Conservation (phyloP, 2,797 vertebrate genomes). For the Cygnus olor region DNA sequence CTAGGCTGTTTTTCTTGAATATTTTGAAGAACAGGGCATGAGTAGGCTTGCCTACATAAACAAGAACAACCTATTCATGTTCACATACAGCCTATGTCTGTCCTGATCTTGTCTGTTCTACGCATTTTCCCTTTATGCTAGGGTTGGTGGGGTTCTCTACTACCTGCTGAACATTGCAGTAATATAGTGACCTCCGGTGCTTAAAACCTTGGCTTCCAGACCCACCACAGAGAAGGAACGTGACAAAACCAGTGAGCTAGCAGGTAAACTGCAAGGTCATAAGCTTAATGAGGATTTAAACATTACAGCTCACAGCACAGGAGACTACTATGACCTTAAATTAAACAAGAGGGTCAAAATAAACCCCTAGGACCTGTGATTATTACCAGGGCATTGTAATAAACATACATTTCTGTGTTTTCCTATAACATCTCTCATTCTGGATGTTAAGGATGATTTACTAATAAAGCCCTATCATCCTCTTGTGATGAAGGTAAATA, state of each 20-base stretch:
- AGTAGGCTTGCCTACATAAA: background rate
- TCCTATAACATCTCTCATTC: background rate
- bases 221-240: background rate
- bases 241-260: background rate
- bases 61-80: background rate
- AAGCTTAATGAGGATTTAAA: conserved; percentile 42
- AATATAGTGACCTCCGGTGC: background rate
- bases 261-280: conserved; percentile 2
- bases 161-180: background rate
- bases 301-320: background rate
- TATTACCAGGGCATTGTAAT: background rate
- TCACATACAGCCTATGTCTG: rapidly evolving
- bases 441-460: background rate
- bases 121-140: background rate
- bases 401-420: background rate
- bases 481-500: background rate
- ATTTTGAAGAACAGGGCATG: background rate
- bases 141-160: background rate
- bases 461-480: background rate
- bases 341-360: conserved; percentile 7
- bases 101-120: background rate
- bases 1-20: background rate
- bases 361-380: background rate
- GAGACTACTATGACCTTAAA: background rate
- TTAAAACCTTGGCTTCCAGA: conserved; percentile 16